Evolutionary conservation across 2,888 invertebrate species (phyloP).

Genomic region (Adelphocoris suturalis): DNA sequence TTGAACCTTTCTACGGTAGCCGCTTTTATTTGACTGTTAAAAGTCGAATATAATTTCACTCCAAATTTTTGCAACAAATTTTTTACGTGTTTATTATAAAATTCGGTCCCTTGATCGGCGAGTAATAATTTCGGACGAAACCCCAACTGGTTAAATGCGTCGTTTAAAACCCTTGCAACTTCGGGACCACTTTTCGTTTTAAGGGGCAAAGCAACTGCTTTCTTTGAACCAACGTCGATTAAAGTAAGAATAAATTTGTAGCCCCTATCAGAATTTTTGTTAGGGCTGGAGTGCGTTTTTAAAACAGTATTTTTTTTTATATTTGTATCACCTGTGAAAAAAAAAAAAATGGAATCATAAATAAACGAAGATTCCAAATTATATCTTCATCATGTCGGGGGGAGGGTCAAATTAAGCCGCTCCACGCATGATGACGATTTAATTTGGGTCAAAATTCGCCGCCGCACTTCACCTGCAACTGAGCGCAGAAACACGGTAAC

Average conservation of each 20-base stretch:
- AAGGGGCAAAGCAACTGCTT: slow-evolving; percentile 55
- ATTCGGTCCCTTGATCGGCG: slow-evolving; percentile 77
- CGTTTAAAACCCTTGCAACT: slow-evolving; percentile 51
- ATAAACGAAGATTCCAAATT: no score
- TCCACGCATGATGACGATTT: no score
- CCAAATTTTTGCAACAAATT: slow-evolving; percentile 75
- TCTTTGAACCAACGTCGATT: slow-evolving; percentile 64
- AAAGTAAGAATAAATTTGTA: slow-evolving; percentile 67
- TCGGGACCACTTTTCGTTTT: slow-evolving; percentile 38
- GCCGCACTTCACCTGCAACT: no score
- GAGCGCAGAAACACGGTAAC: no score
- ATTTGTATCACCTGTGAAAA: no score
- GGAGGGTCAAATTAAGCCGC: no score
- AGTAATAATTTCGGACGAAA: slow-evolving; percentile 72
- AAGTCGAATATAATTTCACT: slow-evolving; percentile 74
- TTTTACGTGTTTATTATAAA: slow-evolving; percentile 76
- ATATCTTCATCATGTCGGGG: no score
- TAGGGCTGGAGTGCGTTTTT: no score
- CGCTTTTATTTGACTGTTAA: slow-evolving; percentile 76
- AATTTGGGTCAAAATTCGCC: no score
- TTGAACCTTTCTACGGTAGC: slow-evolving; percentile 77
- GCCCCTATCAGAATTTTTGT: slow-evolving; percentile 53
- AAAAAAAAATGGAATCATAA: no score
- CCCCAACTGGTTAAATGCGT: not conserved
- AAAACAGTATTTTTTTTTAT: no score